Evolutionary conservation across 2,888 invertebrate genomes (phyloP), one percentile per base, ranked within the genome.

Genomic region (Lepidochrysops patricia): DNA sequence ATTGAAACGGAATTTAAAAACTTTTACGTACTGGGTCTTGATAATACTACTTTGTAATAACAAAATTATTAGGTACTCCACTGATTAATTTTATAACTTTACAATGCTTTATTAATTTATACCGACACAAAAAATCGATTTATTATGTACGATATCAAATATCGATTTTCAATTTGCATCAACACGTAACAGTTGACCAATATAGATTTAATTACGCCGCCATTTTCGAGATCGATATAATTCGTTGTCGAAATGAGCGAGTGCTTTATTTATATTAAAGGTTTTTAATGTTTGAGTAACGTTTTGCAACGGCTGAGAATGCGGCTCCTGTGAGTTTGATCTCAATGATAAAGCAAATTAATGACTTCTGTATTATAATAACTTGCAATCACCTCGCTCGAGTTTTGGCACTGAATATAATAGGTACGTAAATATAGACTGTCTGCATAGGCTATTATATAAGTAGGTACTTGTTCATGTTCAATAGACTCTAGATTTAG

Each of bases 81-180:
- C n/a, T n/a, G n/a, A n/a, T n/a, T n/a, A n/a, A n/a, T n/a, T n/a
- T n/a, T n/a, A n/a, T n/a, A n/a, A n/a, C n/a, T n/a, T 43, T 19
- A 43, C 19, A 43, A 13, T 43, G 26, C 37, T 37, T 9, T 25
- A 37, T 43, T 43, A 19, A 43, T 13, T 9, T 19, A 43, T 43
- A n/a, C n/a, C n/a, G 9, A 43, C 43, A 43, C 9, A 43, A 43
- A 43, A 19, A 43, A 43, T 15, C 2, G n/a, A 54, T 23, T 25
- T 34, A 52, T 64, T 65, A n/a, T n/a, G n/a, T n/a, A 69, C 76
- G 72, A 66, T 67, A 64, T 67, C 66, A 68, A 61, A 57, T 68
- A 70, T 70, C 68, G 67, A 72, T 74, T 73, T 69, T 65, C 68
- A 61, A 71, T 70, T 71, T 66, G 66, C 65, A 69, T 71, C 68